These are phyloP conservation scores for Caenorhabditis plicata DNA, from an alignment of 2,888 invertebrate genomes.

Conservation along the genomic window DNA sequence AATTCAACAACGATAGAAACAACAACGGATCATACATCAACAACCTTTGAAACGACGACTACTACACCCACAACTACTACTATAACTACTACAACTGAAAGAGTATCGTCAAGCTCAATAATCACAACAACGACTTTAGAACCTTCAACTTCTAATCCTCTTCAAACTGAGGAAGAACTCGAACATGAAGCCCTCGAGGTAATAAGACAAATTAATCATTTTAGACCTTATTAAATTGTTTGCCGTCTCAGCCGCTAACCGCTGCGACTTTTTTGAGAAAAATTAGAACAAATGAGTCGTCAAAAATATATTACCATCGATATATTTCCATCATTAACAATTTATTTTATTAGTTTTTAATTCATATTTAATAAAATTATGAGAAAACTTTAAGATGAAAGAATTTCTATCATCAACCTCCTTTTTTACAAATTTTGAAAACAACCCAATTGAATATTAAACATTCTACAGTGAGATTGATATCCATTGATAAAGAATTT, in stretches of 20 bases:
- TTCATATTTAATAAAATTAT: background rate
- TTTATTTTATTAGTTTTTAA: no score
- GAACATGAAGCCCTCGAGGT: constrained; percentile 27
- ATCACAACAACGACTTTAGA: constrained; percentile 19
- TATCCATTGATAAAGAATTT: background rate
- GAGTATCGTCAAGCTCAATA: constrained; percentile 10
- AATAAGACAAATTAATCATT: background rate
- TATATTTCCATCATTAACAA: no score
- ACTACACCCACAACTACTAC: constrained; percentile 13
- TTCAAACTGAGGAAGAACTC: constrained; percentile 14
- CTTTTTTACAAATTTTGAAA: no score
- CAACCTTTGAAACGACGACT: constrained; percentile 1
- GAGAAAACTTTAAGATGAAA: no score
- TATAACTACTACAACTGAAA: constrained; percentile 17
- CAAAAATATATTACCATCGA: no score
- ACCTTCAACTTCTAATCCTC: constrained; percentile 21
- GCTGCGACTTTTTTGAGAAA: no score
- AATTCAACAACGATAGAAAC: constrained; percentile 2
- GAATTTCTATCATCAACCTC: no score
- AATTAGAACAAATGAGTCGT: no score
- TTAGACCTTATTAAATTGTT: no score
- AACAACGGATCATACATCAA: background rate
- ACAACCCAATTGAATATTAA: background rate
- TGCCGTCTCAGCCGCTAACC: no score
- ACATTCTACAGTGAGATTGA: background rate